Evolutionary conservation across 2,113 vertebrate species (phyloP), one percentile per base, ranked within the genome.

Genomic region (Aphyosemion australe): DNA sequence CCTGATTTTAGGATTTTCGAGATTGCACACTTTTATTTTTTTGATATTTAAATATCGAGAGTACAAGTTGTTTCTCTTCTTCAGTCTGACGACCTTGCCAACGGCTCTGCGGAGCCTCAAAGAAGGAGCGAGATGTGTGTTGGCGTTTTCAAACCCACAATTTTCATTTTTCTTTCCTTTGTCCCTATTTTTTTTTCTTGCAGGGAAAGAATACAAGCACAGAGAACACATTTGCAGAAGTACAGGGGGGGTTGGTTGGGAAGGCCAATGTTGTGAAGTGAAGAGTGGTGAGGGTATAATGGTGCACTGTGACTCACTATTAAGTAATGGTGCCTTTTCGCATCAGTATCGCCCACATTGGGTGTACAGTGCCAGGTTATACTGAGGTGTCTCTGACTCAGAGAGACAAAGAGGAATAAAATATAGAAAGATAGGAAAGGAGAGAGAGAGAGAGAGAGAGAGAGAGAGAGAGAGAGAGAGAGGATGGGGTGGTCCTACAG

Each of bases 241-340:
- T 72, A 56, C 39, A 39, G 19, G 48, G 49, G n/a, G 66, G 59
- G 41, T 47, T 31, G 61, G 57, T 6, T 18, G 58, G 31, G 61
- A 46, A 53, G 58, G 62, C 39, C 42, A 26, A 50, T 10, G 16
- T 51, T 76, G 55, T 39, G 59, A 66, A 75, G 68, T 70, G 64
- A 78, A 60, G 60, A 84, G 76, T 81, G 68, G 81, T 80, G 81
- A 58, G 82, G 86, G 80, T 89, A 82, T 88, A 87, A 84, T 84
- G 82, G 79, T 83, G 76, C 72, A 68, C 73, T 75, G 76, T 90
- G 86, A 89, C 80, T 92, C 87, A 90, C 82, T 80, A 82, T 87
- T 90, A 87, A 89, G 79, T 90, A 84, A 88, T 83, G 47, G 50
- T 74, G 84, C 73, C 78, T 87, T 79, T 79, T 85, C 80, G 82